phyloP scores from a whole-genome alignment of 1,140 invertebrate genomes.

The Choristoneura fumiferana region DNA sequence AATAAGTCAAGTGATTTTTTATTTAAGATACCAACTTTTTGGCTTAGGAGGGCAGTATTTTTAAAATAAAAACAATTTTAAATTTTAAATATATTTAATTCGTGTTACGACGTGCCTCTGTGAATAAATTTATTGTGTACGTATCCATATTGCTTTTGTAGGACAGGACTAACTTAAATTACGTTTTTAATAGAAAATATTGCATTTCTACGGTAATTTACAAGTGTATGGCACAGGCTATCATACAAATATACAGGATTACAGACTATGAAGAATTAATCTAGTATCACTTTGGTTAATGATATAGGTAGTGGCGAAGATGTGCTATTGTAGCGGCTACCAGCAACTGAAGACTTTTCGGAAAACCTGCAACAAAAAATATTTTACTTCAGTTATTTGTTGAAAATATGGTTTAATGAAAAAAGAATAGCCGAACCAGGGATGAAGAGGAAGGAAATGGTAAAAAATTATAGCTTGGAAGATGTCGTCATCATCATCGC shows the following conservation, averaged over 20 bases:
- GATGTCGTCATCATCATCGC: too few species aligned
- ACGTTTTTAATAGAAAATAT: conserved; percentile 66
- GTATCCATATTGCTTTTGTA: conserved; percentile 65
- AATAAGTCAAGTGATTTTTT: too few species aligned
- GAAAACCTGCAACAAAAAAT: conserved; percentile 46
- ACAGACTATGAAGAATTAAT: conserved; percentile 58
- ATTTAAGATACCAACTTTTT: too few species aligned
- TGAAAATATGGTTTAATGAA: too few species aligned
- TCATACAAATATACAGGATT: conserved; percentile 76
- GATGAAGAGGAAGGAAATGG: too few species aligned
- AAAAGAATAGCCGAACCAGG: too few species aligned
- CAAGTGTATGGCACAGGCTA: conserved; percentile 72
- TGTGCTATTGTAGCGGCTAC: conserved; percentile 40
- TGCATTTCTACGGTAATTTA: conserved; percentile 65
- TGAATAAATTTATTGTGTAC: conserved; percentile 68
- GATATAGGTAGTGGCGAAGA: conserved; percentile 63
- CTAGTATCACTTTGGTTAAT: conserved; percentile 76
- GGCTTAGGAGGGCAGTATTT: neutral
- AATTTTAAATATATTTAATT: conserved; percentile 58
- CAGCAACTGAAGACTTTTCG: conserved; percentile 44
- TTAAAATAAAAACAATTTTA: conserved; percentile 21
- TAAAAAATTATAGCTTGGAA: too few species aligned
- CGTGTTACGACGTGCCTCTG: conserved; percentile 64
- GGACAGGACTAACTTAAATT: conserved; percentile 54
- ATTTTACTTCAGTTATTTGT: neutral